phyloP scores from a whole-genome alignment of 2,113 vertebrate genomes.

The Orycteropus afer region DNA sequence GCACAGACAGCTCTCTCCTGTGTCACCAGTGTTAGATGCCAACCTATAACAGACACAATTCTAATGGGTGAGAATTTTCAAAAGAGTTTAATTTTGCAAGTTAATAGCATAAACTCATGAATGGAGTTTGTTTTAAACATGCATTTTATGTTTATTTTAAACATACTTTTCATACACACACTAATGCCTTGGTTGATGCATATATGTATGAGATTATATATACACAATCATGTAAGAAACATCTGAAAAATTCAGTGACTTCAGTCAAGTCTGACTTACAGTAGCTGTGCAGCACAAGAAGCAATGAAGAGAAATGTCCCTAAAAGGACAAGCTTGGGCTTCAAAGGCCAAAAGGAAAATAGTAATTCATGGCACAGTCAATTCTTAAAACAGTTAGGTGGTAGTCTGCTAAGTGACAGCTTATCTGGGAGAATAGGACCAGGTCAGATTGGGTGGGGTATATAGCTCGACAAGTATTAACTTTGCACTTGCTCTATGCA shows the following conservation, averaged over 20 bases:
- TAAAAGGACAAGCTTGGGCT: background rate
- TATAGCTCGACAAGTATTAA: background rate
- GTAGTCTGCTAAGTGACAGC: background rate
- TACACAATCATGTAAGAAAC: slow-evolving; percentile 20
- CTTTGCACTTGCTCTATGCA: background rate
- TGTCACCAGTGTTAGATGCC: background rate
- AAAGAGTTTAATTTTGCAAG: slow-evolving; percentile 40
- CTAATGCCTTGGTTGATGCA: background rate
- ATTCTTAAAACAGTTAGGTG: background rate
- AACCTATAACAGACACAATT: slow-evolving; percentile 8
- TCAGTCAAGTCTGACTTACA: background rate
- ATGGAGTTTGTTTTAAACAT: background rate
- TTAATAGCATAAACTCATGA: background rate
- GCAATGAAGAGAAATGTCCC: background rate
- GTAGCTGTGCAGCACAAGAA: background rate
- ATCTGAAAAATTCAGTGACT: background rate
- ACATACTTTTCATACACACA: background rate
- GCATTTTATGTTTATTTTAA: slow-evolving; percentile 24
- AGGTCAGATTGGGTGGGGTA: background rate
- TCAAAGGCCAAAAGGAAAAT: background rate
- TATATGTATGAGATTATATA: background rate
- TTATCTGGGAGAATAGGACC: background rate
- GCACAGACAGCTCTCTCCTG: background rate
- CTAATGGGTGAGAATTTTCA: background rate
- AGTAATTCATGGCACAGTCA: background rate